Conservation (phyloP, 2,113 vertebrate species). For the Protomyctophum bolini region DNA sequence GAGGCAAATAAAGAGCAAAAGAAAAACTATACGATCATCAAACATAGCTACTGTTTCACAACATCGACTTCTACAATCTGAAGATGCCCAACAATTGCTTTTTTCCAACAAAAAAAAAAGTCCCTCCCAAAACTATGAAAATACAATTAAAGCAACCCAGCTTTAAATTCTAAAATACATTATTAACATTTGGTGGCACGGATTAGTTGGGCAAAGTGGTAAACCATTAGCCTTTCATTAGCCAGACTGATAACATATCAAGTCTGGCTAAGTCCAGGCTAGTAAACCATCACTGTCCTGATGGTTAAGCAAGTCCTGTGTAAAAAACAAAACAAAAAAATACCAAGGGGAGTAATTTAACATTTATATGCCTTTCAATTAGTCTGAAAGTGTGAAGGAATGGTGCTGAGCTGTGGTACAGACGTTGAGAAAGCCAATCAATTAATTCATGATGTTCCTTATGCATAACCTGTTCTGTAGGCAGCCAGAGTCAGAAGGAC, state of each 20-base stretch:
- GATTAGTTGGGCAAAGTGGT: conserved; percentile 14
- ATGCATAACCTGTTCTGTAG: background rate
- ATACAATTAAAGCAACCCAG: background rate
- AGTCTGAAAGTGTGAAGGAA: background rate
- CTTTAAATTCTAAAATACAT: background rate
- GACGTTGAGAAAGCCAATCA: background rate
- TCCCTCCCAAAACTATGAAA: background rate
- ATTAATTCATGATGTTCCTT: background rate
- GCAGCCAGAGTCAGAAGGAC: conserved; percentile 2
- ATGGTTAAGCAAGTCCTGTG: background rate
- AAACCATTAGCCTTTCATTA: conserved; percentile 1
- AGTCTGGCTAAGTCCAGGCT: no score
- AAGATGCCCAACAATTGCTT: background rate
- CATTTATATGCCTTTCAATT: conserved; percentile 7
- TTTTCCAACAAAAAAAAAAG: background rate
- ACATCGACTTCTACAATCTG: background rate
- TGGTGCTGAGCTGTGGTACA: background rate
- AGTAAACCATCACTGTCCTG: conserved; percentile 14
- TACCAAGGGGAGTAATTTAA: conserved; percentile 18
- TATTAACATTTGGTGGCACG: conserved; percentile 34
- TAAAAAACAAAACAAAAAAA: background rate
- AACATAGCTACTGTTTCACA: background rate
- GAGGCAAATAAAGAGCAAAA: conserved; percentile 13
- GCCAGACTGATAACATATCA: no score
- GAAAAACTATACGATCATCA: background rate